These are phyloP conservation scores for Antitype chi DNA, from an alignment of 2,888 invertebrate genomes.

Conservation along the genomic window DNA sequence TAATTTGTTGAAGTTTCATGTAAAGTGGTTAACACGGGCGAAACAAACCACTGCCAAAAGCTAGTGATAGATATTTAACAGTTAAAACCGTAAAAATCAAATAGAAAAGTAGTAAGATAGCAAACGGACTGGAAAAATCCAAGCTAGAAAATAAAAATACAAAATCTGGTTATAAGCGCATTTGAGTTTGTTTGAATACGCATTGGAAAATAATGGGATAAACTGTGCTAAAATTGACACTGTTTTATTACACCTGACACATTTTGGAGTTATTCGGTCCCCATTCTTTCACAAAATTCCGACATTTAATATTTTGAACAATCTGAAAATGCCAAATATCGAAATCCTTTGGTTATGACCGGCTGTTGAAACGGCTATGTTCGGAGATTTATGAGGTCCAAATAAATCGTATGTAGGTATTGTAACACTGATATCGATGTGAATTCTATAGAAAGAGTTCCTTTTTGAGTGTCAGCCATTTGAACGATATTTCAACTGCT, in stretches of 20 bases:
- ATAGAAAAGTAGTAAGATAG: too few relatives aligned
- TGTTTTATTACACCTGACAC: background rate
- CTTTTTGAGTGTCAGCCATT: conserved; percentile 37
- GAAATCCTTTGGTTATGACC: conserved; percentile 52
- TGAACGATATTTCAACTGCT: conserved; percentile 31
- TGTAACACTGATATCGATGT: conserved; percentile 49
- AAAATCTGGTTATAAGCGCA: background rate
- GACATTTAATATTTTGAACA: conserved; percentile 44
- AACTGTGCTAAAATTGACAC: background rate
- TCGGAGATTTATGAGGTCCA: conserved; percentile 56
- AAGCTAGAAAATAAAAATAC: background rate
- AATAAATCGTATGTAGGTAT: conserved; percentile 63
- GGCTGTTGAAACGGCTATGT: conserved; percentile 34
- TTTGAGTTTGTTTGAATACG: background rate
- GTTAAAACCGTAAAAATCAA: too few relatives aligned
- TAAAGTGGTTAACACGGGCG: too few relatives aligned
- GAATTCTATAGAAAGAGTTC: conserved; percentile 52
- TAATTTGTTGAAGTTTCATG: too few relatives aligned
- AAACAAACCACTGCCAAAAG: too few relatives aligned
- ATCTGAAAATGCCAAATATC: conserved; percentile 46
- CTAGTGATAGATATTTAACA: too few relatives aligned
- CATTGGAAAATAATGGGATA: background rate
- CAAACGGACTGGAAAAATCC: background rate
- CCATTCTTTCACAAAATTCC: conserved; percentile 40
- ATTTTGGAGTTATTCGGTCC: background rate